Conservation (phyloP, 2,888 invertebrate species). For the Trilocha varians region DNA sequence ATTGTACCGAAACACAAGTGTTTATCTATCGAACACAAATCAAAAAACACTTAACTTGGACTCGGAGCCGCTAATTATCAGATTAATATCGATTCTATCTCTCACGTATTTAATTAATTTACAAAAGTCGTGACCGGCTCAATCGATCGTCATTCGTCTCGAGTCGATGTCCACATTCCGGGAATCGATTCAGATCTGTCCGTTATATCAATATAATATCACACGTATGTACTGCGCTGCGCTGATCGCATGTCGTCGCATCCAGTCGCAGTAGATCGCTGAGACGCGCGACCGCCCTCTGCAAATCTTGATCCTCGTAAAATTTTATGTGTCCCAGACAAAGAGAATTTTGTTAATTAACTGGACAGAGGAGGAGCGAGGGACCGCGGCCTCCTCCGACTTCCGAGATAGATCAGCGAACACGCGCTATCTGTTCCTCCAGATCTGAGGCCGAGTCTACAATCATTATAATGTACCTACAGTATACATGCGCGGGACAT, state of each 20-base stretch:
- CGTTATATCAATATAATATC: neutral
- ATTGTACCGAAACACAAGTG: neutral
- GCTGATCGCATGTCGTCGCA: constrained; percentile 10
- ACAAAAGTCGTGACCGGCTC: neutral
- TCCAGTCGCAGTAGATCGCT: constrained; percentile 23
- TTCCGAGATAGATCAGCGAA: constrained; percentile 53
- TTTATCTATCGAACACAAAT: neutral
- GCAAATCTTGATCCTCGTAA: constrained; percentile 68
- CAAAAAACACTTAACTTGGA: neutral
- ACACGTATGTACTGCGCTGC: too few species aligned
- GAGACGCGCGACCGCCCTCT: constrained; percentile 32
- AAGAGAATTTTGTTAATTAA: constrained; percentile 72
- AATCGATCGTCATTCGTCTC: neutral
- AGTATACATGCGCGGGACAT: too few species aligned
- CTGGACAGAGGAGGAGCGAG: constrained; percentile 43
- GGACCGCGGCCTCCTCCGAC: constrained; percentile 27
- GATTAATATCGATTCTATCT: neutral
- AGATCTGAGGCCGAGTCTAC: constrained; percentile 41
- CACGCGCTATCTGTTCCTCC: constrained; percentile 39
- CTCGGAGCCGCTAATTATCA: neutral
- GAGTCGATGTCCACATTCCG: neutral
- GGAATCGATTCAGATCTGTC: neutral
- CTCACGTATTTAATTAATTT: neutral
- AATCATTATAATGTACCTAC: too few species aligned
- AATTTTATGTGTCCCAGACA: constrained; percentile 70